These are phyloP conservation scores for Hydrolagus colliei DNA, from an alignment of 2,797 vertebrate species.

Conservation along the genomic window DNA sequence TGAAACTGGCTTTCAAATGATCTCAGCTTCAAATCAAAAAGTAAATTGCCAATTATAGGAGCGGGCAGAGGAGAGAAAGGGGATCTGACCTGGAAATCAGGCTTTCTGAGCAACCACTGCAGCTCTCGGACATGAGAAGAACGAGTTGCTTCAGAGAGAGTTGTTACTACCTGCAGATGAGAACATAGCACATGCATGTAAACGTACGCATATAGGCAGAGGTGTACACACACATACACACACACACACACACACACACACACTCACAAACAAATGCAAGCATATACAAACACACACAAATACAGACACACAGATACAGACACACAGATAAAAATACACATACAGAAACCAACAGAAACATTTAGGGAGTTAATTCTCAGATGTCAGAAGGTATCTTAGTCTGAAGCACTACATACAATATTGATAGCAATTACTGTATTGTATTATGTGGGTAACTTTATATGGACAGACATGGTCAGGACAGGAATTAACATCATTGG, in stretches of 20 bases:
- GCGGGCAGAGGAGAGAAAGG: too few relatives aligned
- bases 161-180: conserved; percentile 60
- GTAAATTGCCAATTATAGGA: too few relatives aligned
- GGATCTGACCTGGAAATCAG: conserved; percentile 71
- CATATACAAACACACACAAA: not conserved
- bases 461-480: too few relatives aligned
- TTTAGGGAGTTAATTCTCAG: not conserved
- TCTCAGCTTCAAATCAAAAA: not conserved
- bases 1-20: not conserved
- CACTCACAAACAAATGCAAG: not conserved
- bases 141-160: conserved; percentile 56
- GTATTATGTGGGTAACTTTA: too few relatives aligned
- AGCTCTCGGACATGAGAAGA: conserved; percentile 76
- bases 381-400: too few relatives aligned
- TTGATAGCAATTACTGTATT: too few relatives aligned
- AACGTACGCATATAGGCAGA: not conserved
- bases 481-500: too few relatives aligned
- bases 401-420: too few relatives aligned
- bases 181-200: not conserved
- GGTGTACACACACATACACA: not conserved
- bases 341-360: not conserved
- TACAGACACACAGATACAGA: not conserved
- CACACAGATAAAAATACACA: not conserved
- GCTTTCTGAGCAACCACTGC: conserved; percentile 62
- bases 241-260: not conserved